Evolutionary conservation across 2,888 invertebrate genomes (phyloP).

Genomic region (Listrodromus nycthemerus): DNA sequence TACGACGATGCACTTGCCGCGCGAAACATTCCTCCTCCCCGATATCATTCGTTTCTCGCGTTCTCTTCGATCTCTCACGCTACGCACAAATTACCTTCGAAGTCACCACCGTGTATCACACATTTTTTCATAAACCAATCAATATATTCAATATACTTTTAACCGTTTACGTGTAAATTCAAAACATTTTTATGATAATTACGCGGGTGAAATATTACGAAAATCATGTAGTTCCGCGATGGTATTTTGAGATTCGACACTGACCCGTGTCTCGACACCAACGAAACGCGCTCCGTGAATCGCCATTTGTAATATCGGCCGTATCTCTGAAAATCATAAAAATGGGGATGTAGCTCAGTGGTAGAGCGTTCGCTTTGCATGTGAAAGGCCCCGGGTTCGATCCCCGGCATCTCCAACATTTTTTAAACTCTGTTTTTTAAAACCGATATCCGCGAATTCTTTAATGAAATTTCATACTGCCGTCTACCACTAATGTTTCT

Average conservation of each 20-base stretch:
- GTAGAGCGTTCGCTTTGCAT: constrained; percentile 99
- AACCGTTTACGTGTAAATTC: too few relatives aligned
- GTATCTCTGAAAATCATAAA: constrained; percentile 3
- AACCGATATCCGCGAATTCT: not conserved
- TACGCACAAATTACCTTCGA: constrained; percentile 46
- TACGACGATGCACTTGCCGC: constrained; percentile 63
- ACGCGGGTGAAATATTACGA: too few relatives aligned
- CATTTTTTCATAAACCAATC: too few relatives aligned
- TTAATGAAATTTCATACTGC: not conserved
- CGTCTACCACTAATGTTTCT: not conserved
- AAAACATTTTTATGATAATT: too few relatives aligned
- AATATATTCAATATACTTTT: too few relatives aligned
- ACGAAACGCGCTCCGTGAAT: too few relatives aligned
- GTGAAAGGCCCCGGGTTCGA: constrained; percentile 99
- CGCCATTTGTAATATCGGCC: too few relatives aligned
- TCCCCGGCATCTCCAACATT: constrained; percentile 96
- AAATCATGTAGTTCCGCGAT: too few relatives aligned
- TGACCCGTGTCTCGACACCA: too few relatives aligned
- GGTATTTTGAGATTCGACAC: too few relatives aligned
- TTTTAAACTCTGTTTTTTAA: constrained; percentile 73
- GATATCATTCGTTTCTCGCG: constrained; percentile 59
- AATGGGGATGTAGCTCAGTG: constrained; percentile 97
- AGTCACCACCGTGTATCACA: constrained; percentile 42
- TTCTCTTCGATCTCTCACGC: constrained; percentile 51
- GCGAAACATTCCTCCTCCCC: constrained; percentile 45